Base-by-base conservation (phyloP, 2,113 vertebrate genomes). In the Paramormyrops kingsleyae region DNA sequence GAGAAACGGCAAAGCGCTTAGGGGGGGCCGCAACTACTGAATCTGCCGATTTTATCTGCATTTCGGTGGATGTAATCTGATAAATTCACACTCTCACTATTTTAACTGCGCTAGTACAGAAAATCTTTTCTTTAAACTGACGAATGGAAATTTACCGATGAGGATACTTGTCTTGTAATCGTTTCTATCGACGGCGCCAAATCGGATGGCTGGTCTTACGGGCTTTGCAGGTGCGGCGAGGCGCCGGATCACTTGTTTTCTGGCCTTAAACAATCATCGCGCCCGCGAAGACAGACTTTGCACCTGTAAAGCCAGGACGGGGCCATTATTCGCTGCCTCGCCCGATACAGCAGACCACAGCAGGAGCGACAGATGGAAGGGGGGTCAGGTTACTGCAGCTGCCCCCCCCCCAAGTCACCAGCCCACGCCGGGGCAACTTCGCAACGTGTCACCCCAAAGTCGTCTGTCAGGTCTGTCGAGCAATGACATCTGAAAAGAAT, bases 291-390 rank as follows among this genome's bases (percentile, higher is more conserved):
- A 91, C 91, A 92, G 84, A 92, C 92, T 59, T 66, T 92, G 94
- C 95, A 95, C 95, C 95, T 95, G 94, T 92, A 95, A 93, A 92
- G 94, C 94, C 92, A 90, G 92, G 91, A 91, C 92, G 90, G 52
- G 93, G 70, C 94, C 92, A 95, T 95, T 95, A 94, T 93, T 91
- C 89, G 42, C 10, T 53, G 83, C 90, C 90, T 92, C 83, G 39
- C 88, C 90, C 88, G 83, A 90, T 91, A 91, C 90, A 31, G 90
- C 87, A 89, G 91, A 74, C 93, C 95, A 92, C 95, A 96, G 95
- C 95, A 95, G 94, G 95, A 93, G 94, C 95, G 95, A 95, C 96
- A 96, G 96, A 96, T 96, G 96, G 95, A 92, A 94, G 92, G 94
- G 92, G 95, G 95, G 94, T 96, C 95, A 95, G 94, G 95, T 96